Evolutionary conservation across 2,888 invertebrate genomes (phyloP), one percentile per base, ranked within the genome.

Genomic region (Idaea aversata): DNA sequence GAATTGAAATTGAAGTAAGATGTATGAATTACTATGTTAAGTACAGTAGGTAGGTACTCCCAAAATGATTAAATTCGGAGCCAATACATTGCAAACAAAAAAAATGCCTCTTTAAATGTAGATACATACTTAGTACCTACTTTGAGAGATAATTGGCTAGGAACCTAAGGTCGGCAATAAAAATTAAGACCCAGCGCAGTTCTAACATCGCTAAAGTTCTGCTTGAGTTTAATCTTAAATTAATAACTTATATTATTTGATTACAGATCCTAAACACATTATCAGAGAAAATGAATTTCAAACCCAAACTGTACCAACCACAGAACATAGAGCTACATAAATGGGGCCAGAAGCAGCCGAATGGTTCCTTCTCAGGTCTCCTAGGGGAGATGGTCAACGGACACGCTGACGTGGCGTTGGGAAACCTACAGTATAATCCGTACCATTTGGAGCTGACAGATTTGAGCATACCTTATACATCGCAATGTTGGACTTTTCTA

Each of bases 401-500:
- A 0, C 88, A 88, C 63, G 97, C 97, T 0, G 95, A 96, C 75
- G 86, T 97, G 63, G 96, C 95, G 15, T 86, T 97, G 15, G 97
- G 96, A 0, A 97, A 97, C 86, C 89, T 97, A 35, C 95, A 97
- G 81, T 95, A 97, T 71, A 96, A 95, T 0, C 94, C 95, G 0
- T 94, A 95, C 75, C 94, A 97, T 75, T 82, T 95, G 61, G 93
- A 94, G 62, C 84, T 95, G 61, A 94, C 96, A 75, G 97, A 97
- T 82, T 86, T 97, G 58, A 96, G 96, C 64, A 92, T 94, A 61
- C 97, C 97, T 0, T 97, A 97, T 71, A 96, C 95, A n/a, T 95
- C 96, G 0, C 96, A 97, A 80, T 97, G 97, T 78, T 93, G 97
- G 76, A 97, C 97, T 0, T 97, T 97, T 79, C 83, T 97, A 16